Conservation (phyloP, 2,888 invertebrate species). For the Taenaris catops region DNA sequence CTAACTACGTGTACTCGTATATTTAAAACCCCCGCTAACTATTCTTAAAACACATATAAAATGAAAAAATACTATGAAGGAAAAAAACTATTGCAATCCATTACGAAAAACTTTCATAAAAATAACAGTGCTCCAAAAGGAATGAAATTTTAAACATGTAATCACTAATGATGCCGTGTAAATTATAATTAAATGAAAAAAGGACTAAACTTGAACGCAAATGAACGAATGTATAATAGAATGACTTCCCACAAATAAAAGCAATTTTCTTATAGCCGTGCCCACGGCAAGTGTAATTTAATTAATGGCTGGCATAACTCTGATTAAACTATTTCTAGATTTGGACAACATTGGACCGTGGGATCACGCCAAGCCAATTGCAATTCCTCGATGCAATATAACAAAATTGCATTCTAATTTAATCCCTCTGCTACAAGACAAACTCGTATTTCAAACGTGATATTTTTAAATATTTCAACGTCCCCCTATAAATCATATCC, state of each 20-base stretch:
- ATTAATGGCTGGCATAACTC: constrained; percentile 63
- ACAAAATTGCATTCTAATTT: constrained; percentile 31
- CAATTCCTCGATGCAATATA: constrained; percentile 14
- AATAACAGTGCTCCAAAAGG: too few relatives aligned
- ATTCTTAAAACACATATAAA: too few relatives aligned
- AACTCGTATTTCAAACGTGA: neutral
- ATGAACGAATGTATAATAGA: constrained; percentile 50
- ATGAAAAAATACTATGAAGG: too few relatives aligned
- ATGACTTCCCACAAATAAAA: constrained; percentile 68
- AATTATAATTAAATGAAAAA: constrained; percentile 69
- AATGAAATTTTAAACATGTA: neutral
- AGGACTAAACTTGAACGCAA: constrained; percentile 54
- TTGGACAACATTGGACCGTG: constrained; percentile 25
- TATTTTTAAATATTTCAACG: constrained; percentile 18
- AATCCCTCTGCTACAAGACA: constrained; percentile 9
- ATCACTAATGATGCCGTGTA: constrained; percentile 43
- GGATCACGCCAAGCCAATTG: constrained; percentile 20
- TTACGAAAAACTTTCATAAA: too few relatives aligned
- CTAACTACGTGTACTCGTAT: too few relatives aligned
- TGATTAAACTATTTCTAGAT: constrained; percentile 54
- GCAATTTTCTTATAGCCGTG: constrained; percentile 61
- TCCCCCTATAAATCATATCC: constrained; percentile 9
- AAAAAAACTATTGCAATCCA: too few relatives aligned
- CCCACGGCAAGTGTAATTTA: constrained; percentile 55
- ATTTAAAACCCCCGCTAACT: too few relatives aligned